Evolutionary conservation across 1,140 invertebrate genomes (phyloP), one percentile per base, ranked within the genome.

Genomic region (Holotrichia oblita): DNA sequence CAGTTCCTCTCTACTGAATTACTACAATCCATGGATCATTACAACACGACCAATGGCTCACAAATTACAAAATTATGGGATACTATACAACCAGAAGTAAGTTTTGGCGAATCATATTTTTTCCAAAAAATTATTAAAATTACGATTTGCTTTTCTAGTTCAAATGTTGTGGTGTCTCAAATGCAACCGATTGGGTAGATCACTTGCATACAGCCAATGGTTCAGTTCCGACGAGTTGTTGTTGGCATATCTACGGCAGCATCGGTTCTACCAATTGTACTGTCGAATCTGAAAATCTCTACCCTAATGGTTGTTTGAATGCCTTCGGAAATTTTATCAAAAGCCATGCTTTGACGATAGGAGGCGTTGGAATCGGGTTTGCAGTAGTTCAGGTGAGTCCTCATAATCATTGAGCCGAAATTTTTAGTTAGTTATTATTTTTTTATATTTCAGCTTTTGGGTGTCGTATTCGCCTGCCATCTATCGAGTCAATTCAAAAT

Each of bases 61-160:
- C 81, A 89, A 79, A 79, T 81, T 20, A 84, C 89, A 20, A 90
- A 89, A 83, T 90, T 92, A 34, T 95, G 93, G 91, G 90, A 94
- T 83, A 89, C 92, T 79, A 87, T 95, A 84, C 94, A 96, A 87
- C 90, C 89, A 80, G 92, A 94, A 82, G 93, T 94, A 87, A 90
- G 89, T 89, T 27, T 61, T 61, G n/a, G n/a, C n/a, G n/a, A n/a
- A n/a, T n/a, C n/a, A n/a, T n/a, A n/a, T n/a, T n/a, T n/a, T n/a
- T n/a, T n/a, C n/a, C n/a, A n/a, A n/a, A n/a, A n/a, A n/a, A n/a
- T n/a, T n/a, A n/a, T n/a, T n/a, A n/a, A n/a, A n/a, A n/a, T n/a
- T n/a, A n/a, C n/a, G n/a, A n/a, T 73, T 80, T 42, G 76, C 76
- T 80, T 81, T 77, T 79, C 80, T 85, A 95, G 91, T 92, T 95